Conservation (phyloP, 2,888 invertebrate genomes). For the Dromius quadrimaculatus region DNA sequence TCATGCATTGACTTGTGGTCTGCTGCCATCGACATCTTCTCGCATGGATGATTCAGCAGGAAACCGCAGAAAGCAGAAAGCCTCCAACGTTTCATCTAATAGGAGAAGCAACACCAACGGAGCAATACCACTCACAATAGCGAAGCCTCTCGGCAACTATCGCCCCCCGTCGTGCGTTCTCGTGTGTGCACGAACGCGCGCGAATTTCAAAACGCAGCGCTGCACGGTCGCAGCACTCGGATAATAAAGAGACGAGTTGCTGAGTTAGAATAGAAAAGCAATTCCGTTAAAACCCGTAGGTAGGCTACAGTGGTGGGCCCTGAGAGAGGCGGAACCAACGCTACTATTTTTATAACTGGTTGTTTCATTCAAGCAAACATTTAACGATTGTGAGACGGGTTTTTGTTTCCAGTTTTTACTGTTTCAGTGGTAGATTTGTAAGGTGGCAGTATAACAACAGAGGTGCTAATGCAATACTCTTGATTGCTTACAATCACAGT, state of each 20-base stretch:
- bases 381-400: conserved; percentile 14
- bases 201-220: conserved; percentile 41
- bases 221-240: conserved; percentile 41
- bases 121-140: background rate
- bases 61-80: conserved; percentile 22
- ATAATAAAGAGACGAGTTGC: conserved; percentile 44
- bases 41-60: conserved; percentile 38
- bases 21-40: conserved; percentile 9
- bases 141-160: background rate
- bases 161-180: conserved; percentile 16
- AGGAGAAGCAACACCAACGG: background rate
- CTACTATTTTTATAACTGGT: conserved; percentile 27
- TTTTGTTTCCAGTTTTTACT: conserved; percentile 18
- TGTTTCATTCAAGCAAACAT: conserved; percentile 32
- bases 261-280: conserved; percentile 48
- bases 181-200: conserved; percentile 46
- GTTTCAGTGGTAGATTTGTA: too few relatives aligned
- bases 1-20: conserved; percentile 17
- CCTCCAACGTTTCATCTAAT: conserved; percentile 28
- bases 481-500: background rate
- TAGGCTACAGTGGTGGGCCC: conserved; percentile 23
- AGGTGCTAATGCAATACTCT: conserved; percentile 10
- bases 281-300: conserved; percentile 48
- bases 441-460: too few relatives aligned
- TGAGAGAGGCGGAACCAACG: background rate